A percentile compares a stretch with the other conserved stretches of the same genome.
Conservation (phyloP, 2,888 invertebrate genomes). For the Carabus problematicus region DNA sequence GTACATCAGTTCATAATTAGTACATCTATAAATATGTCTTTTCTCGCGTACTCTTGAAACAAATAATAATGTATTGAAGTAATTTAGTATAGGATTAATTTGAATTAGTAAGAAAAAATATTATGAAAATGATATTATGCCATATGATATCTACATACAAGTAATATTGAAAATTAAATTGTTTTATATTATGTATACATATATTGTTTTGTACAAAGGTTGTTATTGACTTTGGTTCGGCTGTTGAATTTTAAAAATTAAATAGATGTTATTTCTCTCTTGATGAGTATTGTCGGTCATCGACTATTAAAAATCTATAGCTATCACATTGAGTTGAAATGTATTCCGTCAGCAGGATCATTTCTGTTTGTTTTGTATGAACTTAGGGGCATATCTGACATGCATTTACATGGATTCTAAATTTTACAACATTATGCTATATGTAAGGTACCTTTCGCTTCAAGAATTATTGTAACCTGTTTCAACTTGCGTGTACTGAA, state of each 20-base stretch:
- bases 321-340: conserved; percentile 45
- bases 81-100: too few species aligned
- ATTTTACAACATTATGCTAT: conserved; percentile 6
- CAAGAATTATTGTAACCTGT: too few species aligned
- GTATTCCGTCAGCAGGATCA: not conserved
- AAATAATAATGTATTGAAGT: too few species aligned
- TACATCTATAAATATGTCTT: too few species aligned
- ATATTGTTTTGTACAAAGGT: not conserved
- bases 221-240: not conserved
- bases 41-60: too few species aligned
- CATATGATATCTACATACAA: not conserved
- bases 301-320: conserved; percentile 47
- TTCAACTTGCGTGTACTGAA: too few species aligned
- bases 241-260: not conserved
- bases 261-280: not conserved
- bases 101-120: too few species aligned
- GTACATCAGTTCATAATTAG: too few species aligned
- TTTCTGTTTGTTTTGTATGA: conserved; percentile 9
- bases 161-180: not conserved
- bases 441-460: conserved; percentile 15
- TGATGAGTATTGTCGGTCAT: conserved; percentile 50
- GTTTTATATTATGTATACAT: not conserved
- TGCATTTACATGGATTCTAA: conserved; percentile 22
- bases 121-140: too few species aligned
- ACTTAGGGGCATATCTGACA: conserved; percentile 13